Percentiles rank a stretch among this genome's conserved stretches.
phyloP scores from a whole-genome alignment of 2,888 invertebrate species.

The Drosophila recens region DNA sequence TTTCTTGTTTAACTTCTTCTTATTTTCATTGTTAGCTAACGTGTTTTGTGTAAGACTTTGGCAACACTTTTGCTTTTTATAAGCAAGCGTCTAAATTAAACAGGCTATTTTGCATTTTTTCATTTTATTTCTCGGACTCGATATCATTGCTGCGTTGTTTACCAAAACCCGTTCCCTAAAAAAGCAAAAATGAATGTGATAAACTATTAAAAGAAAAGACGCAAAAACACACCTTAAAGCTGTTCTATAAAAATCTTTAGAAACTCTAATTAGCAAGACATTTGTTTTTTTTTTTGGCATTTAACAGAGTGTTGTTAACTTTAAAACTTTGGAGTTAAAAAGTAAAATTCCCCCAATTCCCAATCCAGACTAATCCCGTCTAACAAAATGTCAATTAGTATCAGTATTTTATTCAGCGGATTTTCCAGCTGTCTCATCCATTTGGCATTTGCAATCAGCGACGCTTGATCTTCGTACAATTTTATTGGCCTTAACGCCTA shows the following conservation, averaged over 20 bases:
- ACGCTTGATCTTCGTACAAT: constrained; percentile 34
- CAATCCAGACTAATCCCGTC: not conserved
- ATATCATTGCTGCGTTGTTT: constrained; percentile 60
- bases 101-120: constrained; percentile 61
- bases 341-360: constrained; percentile 11
- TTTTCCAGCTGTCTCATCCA: constrained; percentile 45
- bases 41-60: constrained; percentile 61
- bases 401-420: constrained; percentile 29
- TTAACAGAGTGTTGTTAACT: constrained; percentile 47
- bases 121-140: constrained; percentile 24
- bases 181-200: constrained; percentile 14
- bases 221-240: constrained; percentile 62
- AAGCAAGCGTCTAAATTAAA: constrained; percentile 30
- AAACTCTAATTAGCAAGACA: constrained; percentile 59
- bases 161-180: constrained; percentile 55
- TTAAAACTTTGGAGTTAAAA: constrained; percentile 7
- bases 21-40: constrained; percentile 56
- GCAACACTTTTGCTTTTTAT: constrained; percentile 74
- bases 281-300: constrained; percentile 36
- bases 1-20: constrained; percentile 43
- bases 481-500: constrained; percentile 44
- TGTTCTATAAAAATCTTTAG: constrained; percentile 68
- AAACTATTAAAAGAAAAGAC: constrained; percentile 38
- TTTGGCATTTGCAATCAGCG: constrained; percentile 62
- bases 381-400: constrained; percentile 46